Evolutionary conservation across 92 coral and sea anemone genomes (phyloP).

Genomic region (Anthopleura xanthogrammica): DNA sequence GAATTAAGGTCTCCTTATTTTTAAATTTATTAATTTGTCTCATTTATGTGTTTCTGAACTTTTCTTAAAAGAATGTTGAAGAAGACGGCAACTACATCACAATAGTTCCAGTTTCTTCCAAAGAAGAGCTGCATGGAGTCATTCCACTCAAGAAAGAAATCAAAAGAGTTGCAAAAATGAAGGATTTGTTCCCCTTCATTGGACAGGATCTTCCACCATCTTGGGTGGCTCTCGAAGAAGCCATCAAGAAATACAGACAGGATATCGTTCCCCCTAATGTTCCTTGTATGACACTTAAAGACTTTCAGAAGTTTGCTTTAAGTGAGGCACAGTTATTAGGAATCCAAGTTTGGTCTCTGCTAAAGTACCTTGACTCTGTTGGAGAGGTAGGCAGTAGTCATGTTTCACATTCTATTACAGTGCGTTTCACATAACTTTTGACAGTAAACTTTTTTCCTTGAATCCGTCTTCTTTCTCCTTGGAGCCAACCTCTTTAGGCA

Average conservation of each 20-base stretch:
- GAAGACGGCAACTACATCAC: slow-evolving; percentile 20
- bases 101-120: slow-evolving; percentile 82
- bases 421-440: too few relatives aligned
- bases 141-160: slow-evolving; percentile 58
- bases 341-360: slow-evolving; percentile 53
- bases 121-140: slow-evolving; percentile 63
- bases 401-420: too few relatives aligned
- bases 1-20: too few relatives aligned
- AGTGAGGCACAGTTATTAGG: slow-evolving; percentile 38
- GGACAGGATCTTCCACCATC: slow-evolving; percentile 74
- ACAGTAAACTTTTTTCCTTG: too few relatives aligned
- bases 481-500: too few relatives aligned
- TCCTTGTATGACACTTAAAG: slow-evolving; percentile 66
- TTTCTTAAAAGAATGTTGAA: not conserved
- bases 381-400: slow-evolving; percentile 47
- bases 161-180: slow-evolving; percentile 59
- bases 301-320: slow-evolving; percentile 58
- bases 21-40: not conserved
- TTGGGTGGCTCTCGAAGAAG: slow-evolving; percentile 72
- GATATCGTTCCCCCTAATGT: slow-evolving; percentile 32
- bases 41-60: not conserved
- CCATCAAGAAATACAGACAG: slow-evolving; percentile 44
- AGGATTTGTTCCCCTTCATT: slow-evolving; percentile 70
- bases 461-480: too few relatives aligned
- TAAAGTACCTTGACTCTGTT: slow-evolving; percentile 69